Conservation (phyloP, 1,140 invertebrate species). For the Pseudomyrmex cubaensis region DNA sequence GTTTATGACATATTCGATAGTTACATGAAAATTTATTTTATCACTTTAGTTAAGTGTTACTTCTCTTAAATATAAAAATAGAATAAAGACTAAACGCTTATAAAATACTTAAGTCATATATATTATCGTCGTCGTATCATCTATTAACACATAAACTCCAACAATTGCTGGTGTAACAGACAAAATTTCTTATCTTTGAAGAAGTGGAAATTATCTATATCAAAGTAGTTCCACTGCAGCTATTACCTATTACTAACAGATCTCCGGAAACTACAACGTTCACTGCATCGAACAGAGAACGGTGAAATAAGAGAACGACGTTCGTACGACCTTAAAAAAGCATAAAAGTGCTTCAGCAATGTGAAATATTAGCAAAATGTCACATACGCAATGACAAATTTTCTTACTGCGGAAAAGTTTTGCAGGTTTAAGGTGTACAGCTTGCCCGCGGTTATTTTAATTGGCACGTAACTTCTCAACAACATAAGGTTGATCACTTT, state of each 20-base stretch:
- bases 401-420: conserved; percentile 72
- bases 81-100: too few species aligned
- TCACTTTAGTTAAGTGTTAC: too few species aligned
- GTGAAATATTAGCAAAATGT: not conserved
- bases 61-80: too few species aligned
- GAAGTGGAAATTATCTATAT: not conserved
- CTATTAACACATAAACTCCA: too few species aligned
- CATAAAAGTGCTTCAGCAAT: not conserved
- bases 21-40: too few species aligned
- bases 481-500: conserved; percentile 68
- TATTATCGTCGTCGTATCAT: too few species aligned
- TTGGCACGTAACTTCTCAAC: conserved; percentile 60
- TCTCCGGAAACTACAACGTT: not conserved
- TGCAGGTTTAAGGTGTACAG: conserved; percentile 73
- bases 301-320: conserved; percentile 72
- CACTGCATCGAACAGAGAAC: conserved; percentile 65
- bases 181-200: too few species aligned
- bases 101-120: too few species aligned
- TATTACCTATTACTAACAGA: not conserved
- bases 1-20: too few species aligned
- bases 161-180: too few species aligned
- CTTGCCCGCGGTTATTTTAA: conserved; percentile 71
- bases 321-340: conserved; percentile 66
- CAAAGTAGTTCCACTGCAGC: not conserved
- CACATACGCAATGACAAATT: not conserved